Base-by-base conservation (phyloP, 2,797 vertebrate genomes). In the Cyclura pinguis region DNA sequence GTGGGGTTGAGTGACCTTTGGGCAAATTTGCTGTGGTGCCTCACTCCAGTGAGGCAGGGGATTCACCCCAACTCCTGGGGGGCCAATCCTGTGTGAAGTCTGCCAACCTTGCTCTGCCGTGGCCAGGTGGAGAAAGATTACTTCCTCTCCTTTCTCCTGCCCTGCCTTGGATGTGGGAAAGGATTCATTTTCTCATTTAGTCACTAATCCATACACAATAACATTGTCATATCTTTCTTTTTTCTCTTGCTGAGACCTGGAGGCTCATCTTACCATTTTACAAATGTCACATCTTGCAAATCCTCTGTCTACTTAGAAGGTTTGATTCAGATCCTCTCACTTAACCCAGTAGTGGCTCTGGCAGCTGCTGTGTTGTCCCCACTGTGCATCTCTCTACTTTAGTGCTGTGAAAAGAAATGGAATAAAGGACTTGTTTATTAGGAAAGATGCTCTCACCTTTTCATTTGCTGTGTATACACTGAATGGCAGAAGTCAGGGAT, bases 351-450 rank as follows among this genome's bases (percentile, higher is more conserved):
- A 3, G 42, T 18, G 35, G 38, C 50, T 69, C 69, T 12, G 89
- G 78, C 52, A 77, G 59, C 52, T 72, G 62, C 72, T 47, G 12
- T 29, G 57, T 67, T 4, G 32, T 42, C 72, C 18, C 1, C 16
- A 1, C 24, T 24, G 1, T 42, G 1, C 20, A 4, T 13, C 1
- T 9, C n/a, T 87, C 77, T 10, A 13, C 62, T 7, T 72, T 62
- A n/a, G 3, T 74, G 29, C 35, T 90, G 13, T 87, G 84, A 59
- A 77, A 73, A 52, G 16, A 85, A 82, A 67, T 64, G 38, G 55
- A 89, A 89, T 89, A 83, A 86, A 84, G 52, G 29, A 10, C n/a
- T 86, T 78, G 42, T 69, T 62, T 47, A 18, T 50, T 73, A 32
- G 67, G 74, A 81, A 78, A n/a, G 5, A 4, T 6, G 22, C 47